Evolutionary conservation across 2,888 invertebrate species (phyloP).

Genomic region (Rotaria macrura): DNA sequence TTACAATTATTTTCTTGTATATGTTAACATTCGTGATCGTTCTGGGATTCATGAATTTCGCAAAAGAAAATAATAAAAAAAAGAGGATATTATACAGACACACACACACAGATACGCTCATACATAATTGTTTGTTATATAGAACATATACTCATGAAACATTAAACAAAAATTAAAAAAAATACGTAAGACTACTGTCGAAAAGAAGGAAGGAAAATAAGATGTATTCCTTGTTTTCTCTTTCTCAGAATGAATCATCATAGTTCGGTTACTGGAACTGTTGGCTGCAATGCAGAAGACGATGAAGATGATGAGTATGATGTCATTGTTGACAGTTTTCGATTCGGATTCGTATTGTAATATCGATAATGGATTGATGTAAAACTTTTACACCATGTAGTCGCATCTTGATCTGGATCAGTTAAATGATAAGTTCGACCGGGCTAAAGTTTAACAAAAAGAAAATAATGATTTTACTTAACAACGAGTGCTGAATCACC

Average conservation of each 20-base stretch:
- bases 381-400: background rate
- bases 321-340: background rate
- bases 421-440: slow-evolving; percentile 18
- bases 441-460: background rate
- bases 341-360: background rate
- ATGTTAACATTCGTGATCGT: background rate
- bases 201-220: background rate
- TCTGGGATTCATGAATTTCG: background rate
- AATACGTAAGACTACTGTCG: background rate
- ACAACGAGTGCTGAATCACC: too few species aligned
- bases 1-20: background rate
- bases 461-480: background rate
- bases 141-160: background rate
- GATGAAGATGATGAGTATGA: background rate
- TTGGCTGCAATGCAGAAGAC: background rate
- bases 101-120: background rate
- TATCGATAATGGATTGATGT: background rate
- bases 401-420: slow-evolving; percentile 7
- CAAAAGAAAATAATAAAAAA: background rate
- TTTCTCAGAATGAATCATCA: background rate
- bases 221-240: background rate
- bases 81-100: background rate
- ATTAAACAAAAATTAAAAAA: background rate
- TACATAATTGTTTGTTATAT: too few species aligned
- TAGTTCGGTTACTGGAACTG: background rate